Evolutionary conservation across 1,140 invertebrate species (phyloP).

Genomic region (Sitodiplosis mosellana): DNA sequence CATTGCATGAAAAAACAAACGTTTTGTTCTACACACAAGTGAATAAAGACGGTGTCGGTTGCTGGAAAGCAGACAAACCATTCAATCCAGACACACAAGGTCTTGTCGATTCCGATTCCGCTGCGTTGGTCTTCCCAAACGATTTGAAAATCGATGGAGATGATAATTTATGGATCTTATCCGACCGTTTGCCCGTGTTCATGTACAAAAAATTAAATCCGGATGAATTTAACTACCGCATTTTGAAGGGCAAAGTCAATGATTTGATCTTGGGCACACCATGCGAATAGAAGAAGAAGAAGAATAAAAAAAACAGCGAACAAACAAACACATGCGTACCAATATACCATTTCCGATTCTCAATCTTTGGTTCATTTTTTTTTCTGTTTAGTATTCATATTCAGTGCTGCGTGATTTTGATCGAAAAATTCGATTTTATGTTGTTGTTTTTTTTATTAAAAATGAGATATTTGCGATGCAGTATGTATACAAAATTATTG

Average conservation of each 20-base stretch:
- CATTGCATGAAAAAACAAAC: conserved; percentile 44
- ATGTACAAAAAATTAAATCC: conserved; percentile 35
- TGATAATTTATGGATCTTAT: conserved; percentile 42
- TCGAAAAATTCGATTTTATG: no score
- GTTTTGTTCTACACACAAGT: conserved; percentile 59
- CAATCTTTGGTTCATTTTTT: no score
- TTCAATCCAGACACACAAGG: conserved; percentile 44
- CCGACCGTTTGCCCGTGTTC: conserved; percentile 43
- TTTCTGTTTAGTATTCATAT: no score
- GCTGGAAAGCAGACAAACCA: conserved; percentile 48
- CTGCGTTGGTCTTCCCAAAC: conserved; percentile 46
- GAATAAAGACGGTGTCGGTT: conserved; percentile 36
- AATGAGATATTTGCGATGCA: no score
- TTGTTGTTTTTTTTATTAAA: no score
- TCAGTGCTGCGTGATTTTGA: no score
- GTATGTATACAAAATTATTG: no score
- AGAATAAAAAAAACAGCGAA: no score
- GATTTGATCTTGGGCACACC: conserved; percentile 36
- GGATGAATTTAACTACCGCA: conserved; percentile 40
- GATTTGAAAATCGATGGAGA: conserved; percentile 40
- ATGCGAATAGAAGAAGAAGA: no score
- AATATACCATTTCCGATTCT: no score
- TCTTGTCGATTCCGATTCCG: conserved; percentile 39
- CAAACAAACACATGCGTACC: no score
- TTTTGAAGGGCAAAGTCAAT: conserved; percentile 32